Evolutionary conservation across 1,140 invertebrate species (phyloP).

Genomic region (Melitaea cinxia): DNA sequence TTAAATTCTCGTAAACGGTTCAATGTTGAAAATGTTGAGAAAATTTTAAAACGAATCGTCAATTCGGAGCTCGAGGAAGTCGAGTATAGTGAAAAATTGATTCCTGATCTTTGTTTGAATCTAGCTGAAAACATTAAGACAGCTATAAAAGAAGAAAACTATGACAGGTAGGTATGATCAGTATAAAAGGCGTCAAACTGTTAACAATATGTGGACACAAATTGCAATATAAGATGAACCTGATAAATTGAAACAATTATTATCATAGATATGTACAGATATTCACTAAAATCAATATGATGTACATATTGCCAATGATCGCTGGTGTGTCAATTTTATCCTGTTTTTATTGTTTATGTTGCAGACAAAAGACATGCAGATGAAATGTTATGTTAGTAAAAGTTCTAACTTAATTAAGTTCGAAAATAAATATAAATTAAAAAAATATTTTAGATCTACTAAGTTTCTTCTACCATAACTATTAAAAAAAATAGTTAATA

Average conservation of each 20-base stretch:
- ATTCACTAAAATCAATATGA: conserved; percentile 31
- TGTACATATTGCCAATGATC: conserved; percentile 55
- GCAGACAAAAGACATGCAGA: conserved; percentile 24
- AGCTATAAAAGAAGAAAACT: conserved; percentile 75
- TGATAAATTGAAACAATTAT: not conserved
- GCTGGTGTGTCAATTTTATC: conserved; percentile 45
- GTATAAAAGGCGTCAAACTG: not conserved
- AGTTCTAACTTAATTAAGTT: not conserved
- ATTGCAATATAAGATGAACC: not conserved
- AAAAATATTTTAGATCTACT: no score
- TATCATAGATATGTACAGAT: not conserved
- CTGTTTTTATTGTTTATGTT: conserved; percentile 48
- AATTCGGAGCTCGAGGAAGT: conserved; percentile 69
- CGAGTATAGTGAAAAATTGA: conserved; percentile 71
- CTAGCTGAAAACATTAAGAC: conserved; percentile 67
- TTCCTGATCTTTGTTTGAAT: conserved; percentile 67
- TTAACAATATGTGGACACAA: not conserved
- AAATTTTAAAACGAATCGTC: conserved; percentile 64
- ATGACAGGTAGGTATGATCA: conserved; percentile 60
- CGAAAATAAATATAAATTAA: no score
- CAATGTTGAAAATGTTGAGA: conserved; percentile 63
- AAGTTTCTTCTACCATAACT: no score
- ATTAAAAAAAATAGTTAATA: no score
- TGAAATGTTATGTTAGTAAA: conserved; percentile 2
- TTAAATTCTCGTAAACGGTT: conserved; percentile 68